These are phyloP conservation scores for Morinoia aosen DNA, from an alignment of 2,888 invertebrate species.

Conservation along the genomic window DNA sequence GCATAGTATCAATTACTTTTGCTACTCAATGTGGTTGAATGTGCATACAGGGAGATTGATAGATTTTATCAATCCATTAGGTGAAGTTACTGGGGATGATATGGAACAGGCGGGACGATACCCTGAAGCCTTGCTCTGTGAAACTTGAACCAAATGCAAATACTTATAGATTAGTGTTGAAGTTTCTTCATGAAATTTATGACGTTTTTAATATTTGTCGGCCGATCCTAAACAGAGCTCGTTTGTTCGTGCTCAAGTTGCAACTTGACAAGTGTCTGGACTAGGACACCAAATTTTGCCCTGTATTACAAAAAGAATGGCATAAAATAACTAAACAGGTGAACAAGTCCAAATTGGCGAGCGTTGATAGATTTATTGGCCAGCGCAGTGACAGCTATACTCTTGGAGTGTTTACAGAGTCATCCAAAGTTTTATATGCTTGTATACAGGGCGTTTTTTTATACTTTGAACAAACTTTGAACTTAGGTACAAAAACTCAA, in stretches of 20 bases:
- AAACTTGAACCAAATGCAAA: not conserved
- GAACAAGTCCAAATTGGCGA: not conserved
- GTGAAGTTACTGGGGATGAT: not conserved
- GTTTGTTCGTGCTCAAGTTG: not conserved
- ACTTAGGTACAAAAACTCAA: too few relatives aligned
- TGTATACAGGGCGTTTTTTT: too few relatives aligned
- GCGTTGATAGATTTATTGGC: not conserved
- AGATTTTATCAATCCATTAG: too few relatives aligned
- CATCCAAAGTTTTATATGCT: not conserved
- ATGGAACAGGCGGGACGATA: not conserved
- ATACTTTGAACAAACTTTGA: too few relatives aligned
- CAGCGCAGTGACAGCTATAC: not conserved
- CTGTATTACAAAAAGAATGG: not conserved
- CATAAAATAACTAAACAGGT: not conserved
- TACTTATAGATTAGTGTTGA: not conserved
- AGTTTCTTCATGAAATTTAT: not conserved
- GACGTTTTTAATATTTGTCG: not conserved
- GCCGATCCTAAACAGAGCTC: not conserved
- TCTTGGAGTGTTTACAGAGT: not conserved
- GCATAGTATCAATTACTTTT: too few relatives aligned
- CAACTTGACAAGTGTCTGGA: not conserved
- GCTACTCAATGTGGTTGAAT: too few relatives aligned
- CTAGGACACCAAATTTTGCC: not conserved
- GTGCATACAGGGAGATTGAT: too few relatives aligned
- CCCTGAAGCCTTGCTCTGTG: not conserved